Conservation (phyloP, 2,888 invertebrate genomes). For the Chromoteleia sp. region DNA sequence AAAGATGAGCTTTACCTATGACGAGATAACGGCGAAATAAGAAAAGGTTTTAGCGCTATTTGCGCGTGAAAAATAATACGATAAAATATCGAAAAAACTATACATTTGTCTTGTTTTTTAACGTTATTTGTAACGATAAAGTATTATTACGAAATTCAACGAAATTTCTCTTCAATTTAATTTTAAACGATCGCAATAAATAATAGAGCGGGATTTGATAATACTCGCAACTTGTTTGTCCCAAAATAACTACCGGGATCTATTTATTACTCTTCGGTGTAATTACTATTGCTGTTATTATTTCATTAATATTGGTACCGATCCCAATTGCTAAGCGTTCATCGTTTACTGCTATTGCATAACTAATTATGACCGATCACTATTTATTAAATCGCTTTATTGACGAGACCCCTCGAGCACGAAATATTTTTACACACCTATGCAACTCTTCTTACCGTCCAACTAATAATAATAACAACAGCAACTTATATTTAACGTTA, state of each 20-base stretch:
- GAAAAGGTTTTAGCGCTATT: not conserved
- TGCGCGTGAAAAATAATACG: too few species aligned
- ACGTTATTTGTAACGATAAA: not conserved
- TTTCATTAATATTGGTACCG: constrained; percentile 19
- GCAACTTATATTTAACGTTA: not conserved
- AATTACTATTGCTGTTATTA: constrained; percentile 23
- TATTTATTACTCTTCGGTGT: constrained; percentile 16
- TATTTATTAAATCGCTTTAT: constrained; percentile 14
- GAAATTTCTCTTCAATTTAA: too few species aligned
- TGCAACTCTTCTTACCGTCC: not conserved
- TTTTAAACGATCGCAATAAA: not conserved
- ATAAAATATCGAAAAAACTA: too few species aligned
- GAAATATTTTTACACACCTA: not conserved
- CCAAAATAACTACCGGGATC: constrained; percentile 40
- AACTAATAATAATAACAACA: constrained; percentile 4
- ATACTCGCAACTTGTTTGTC: too few species aligned
- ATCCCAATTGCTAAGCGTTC: constrained; percentile 23
- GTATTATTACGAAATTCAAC: too few species aligned
- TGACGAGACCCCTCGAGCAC: not conserved
- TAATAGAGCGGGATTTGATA: too few species aligned
- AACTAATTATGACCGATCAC: constrained; percentile 20
- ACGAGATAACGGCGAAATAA: constrained; percentile 4
- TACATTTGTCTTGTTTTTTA: too few species aligned
- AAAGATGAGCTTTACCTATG: constrained; percentile 4
- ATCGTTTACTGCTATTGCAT: constrained; percentile 12